These are phyloP conservation scores for Ctenosaura bakeri DNA, from an alignment of 2,797 vertebrate genomes.

Conservation along the genomic window DNA sequence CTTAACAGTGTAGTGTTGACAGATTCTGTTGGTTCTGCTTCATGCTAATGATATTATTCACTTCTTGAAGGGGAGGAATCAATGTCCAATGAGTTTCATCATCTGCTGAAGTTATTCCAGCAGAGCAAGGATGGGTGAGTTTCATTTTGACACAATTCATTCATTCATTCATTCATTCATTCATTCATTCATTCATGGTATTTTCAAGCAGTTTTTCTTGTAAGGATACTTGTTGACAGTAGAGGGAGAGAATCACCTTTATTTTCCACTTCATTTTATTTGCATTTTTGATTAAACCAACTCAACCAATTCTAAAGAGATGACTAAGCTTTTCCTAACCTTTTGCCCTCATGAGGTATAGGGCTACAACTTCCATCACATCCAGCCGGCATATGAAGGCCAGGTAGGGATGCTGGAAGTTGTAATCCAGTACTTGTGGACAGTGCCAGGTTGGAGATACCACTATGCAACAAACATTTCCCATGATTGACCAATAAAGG, in stretches of 20 bases:
- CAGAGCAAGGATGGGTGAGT: neutral
- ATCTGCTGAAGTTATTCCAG: neutral
- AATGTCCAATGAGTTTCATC: slow-evolving; percentile 1
- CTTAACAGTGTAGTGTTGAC: too few relatives aligned
- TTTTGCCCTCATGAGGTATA: neutral
- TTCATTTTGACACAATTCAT: neutral
- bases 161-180: too few relatives aligned
- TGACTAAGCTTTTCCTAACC: too few relatives aligned
- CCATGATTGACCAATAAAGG: slow-evolving; percentile 28
- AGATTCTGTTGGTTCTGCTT: neutral
- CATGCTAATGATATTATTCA: neutral
- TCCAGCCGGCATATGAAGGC: too few relatives aligned
- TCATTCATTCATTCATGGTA: neutral
- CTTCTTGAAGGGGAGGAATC: neutral
- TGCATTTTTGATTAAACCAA: slow-evolving; percentile 23
- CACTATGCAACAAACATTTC: neutral
- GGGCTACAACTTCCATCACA: too few relatives aligned
- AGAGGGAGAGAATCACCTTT: neutral
- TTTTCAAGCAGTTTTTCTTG: slow-evolving; percentile 28
- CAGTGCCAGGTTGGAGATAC: neutral
- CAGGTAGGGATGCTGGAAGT: neutral
- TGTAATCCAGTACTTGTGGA: neutral
- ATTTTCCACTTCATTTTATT: slow-evolving; percentile 20
- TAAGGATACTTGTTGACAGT: slow-evolving; percentile 11
- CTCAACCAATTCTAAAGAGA: neutral